Conservation (phyloP, 2,888 invertebrate species). For the Bembecia ichneumoniformis region DNA sequence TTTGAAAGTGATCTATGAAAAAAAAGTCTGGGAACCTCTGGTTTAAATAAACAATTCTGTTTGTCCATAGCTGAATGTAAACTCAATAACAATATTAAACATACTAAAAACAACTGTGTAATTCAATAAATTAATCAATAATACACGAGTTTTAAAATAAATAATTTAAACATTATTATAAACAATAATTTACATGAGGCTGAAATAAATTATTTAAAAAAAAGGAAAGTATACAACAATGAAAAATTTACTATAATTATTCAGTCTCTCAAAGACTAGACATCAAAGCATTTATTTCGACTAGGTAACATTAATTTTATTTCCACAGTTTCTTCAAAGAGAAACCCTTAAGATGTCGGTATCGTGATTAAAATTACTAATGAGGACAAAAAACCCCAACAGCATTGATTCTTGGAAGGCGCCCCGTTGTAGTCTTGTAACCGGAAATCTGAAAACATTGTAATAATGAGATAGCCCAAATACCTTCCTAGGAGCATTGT, state of each 20-base stretch:
- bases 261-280: background rate
- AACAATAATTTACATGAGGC: too few species aligned
- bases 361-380: constrained; percentile 36
- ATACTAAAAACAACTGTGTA: too few species aligned
- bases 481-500: too few species aligned
- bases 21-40: too few species aligned
- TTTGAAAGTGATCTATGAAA: too few species aligned
- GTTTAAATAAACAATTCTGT: too few species aligned
- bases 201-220: too few species aligned
- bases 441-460: constrained; percentile 62
- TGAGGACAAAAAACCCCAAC: constrained; percentile 32
- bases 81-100: too few species aligned
- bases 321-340: constrained; percentile 17
- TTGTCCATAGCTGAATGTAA: too few species aligned
- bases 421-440: constrained; percentile 63
- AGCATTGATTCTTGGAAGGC: constrained; percentile 13
- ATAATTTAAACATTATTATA: too few species aligned
- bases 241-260: background rate
- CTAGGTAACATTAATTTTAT: constrained; percentile 21
- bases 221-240: background rate
- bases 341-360: constrained; percentile 21
- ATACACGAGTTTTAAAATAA: too few species aligned
- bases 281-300: constrained; percentile 21
- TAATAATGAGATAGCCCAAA: constrained; percentile 27
- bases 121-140: too few species aligned